Base-by-base conservation (phyloP, 2,113 vertebrate species). In the Cavia porcellus region DNA sequence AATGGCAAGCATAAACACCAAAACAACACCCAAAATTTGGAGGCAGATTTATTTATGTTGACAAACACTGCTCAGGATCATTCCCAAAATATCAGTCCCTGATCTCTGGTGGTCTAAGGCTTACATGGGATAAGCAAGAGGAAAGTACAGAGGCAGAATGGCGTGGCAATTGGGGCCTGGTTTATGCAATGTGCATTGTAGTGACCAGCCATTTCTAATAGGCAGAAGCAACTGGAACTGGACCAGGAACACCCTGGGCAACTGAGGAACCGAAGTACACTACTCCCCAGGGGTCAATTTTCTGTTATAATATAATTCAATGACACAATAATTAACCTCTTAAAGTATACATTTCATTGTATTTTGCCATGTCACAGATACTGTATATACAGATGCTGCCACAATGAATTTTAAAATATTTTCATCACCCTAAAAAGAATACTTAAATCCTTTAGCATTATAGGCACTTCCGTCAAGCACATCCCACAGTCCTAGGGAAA, bases 331-430 rank as follows among this genome's bases (percentile, higher is more conserved):
- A 57, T 87, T 38, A 90, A 47, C 45, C 28, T 68, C 70, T 86
- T 89, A 74, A 94, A 86, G 6, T 62, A 28, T 35, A 57, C 52
- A 87, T 62, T 74, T 95, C 35, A 89, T 3, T 77, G 3, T 68
- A 57, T 93, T 89, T 88, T 93, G 19, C 7, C 74, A 52, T 52
- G 47, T 75, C 79, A 91, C 13, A 57, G 24, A 66, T 75, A 38
- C 35, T 45, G 11, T 45, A 28, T 14, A 30, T 87, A 10, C 68
- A 75, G 28, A 74, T 38, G 62, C 61, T 50, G 68, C 45, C 77
- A 92, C 47, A 88, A 70, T 81, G 24, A 86, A 80, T 88, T 92
- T 94, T 80, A 88, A 52, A 72, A 70, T 35, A n/a, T 80, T 90
- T 89, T 86, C 47, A 84, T 86, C 14, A 35, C 62, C 38, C 35